These are phyloP conservation scores for Pitta sordida DNA, from an alignment of 2,113 vertebrate species.

Conservation along the genomic window DNA sequence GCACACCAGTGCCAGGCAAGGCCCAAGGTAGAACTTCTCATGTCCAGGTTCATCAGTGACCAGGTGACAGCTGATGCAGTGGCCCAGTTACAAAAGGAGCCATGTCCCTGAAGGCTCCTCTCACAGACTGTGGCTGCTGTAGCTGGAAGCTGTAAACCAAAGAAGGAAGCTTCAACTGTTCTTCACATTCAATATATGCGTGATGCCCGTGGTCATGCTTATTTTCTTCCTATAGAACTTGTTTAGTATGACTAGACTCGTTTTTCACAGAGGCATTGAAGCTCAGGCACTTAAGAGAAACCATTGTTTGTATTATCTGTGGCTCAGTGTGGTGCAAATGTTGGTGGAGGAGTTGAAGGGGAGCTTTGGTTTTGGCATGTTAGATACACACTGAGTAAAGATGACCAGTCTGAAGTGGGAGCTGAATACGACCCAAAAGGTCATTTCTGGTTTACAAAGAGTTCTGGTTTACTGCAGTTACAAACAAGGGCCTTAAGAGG, in stretches of 20 bases:
- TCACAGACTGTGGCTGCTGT: background rate
- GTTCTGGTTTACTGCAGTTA: background rate
- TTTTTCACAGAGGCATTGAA: background rate
- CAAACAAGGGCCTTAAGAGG: background rate
- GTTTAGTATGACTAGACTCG: background rate
- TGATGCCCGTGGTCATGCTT: background rate
- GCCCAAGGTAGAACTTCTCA: rapidly evolving
- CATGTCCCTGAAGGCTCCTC: rapidly evolving
- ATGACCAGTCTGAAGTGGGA: background rate
- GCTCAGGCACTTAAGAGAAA: background rate
- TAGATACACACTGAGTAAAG: background rate
- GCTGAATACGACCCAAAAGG: background rate
- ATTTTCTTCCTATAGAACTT: background rate
- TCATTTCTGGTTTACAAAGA: background rate
- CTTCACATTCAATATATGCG: rapidly evolving
- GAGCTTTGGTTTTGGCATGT: background rate
- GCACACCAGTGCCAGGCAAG: background rate
- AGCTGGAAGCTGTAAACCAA: background rate
- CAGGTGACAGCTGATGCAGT: background rate
- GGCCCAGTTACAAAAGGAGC: background rate
- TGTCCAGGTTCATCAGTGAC: background rate
- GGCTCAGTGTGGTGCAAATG: background rate
- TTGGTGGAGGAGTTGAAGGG: background rate
- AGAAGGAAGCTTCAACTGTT: background rate
- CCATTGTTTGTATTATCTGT: rapidly evolving